phyloP scores from a whole-genome alignment of 2,888 invertebrate genomes.

The Pecten maximus region DNA sequence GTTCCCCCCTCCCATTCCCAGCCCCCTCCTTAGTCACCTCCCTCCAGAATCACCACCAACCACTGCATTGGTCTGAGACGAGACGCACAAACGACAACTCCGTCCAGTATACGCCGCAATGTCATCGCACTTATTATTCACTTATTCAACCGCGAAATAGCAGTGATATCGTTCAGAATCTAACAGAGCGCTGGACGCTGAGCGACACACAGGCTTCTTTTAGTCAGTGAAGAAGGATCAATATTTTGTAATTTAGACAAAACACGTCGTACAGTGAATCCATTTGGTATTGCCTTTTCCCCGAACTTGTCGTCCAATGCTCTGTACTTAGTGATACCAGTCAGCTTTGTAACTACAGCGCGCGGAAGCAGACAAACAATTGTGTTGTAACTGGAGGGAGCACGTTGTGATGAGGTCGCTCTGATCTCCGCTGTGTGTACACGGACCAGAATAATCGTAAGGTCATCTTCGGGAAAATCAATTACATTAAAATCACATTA shows the following conservation, averaged over 20 bases:
- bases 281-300: slow-evolving; percentile 29
- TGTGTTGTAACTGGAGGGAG: neutral
- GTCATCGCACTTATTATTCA: slow-evolving; percentile 35
- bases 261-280: slow-evolving; percentile 29
- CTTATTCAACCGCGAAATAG: slow-evolving; percentile 28
- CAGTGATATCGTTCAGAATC: slow-evolving; percentile 21
- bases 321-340: slow-evolving; percentile 26
- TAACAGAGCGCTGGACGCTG: neutral
- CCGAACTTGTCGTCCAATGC: neutral
- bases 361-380: neutral
- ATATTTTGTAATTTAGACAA: slow-evolving; percentile 35
- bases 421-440: neutral
- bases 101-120: neutral
- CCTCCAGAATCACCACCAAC: neutral
- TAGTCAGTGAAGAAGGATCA: slow-evolving; percentile 9
- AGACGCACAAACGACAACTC: neutral
- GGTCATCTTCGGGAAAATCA: neutral
- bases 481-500: neutral
- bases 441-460: neutral
- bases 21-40: too few species aligned
- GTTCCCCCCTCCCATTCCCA: neutral
- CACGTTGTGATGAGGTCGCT: neutral
- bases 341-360: neutral
- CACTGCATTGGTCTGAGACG: slow-evolving; percentile 1
- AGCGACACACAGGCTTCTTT: slow-evolving; percentile 24